These are phyloP conservation scores for Ridgeia piscesae DNA, from an alignment of 1,140 invertebrate species.

Conservation along the genomic window DNA sequence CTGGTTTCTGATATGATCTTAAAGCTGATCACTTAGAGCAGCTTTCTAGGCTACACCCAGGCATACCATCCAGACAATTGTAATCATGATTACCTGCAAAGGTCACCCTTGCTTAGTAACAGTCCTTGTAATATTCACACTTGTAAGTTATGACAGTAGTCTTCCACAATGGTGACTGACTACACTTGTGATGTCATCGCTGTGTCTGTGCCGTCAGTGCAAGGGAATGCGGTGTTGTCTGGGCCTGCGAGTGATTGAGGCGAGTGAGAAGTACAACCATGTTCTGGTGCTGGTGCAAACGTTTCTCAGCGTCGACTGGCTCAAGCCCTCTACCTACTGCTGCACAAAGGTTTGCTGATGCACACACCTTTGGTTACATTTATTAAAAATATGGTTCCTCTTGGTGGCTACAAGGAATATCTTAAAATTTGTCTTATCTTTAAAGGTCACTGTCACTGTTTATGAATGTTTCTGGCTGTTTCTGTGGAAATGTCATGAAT, in stretches of 20 bases:
- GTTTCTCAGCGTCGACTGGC: neutral
- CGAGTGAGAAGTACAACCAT: neutral
- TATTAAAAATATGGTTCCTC: neutral
- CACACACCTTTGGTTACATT: no score
- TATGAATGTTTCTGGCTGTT: neutral
- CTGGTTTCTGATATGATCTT: no score
- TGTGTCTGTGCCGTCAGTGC: neutral
- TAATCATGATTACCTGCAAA: no score
- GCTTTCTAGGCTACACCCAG: no score
- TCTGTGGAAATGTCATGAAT: neutral
- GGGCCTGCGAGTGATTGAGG: neutral
- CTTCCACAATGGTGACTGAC: no score
- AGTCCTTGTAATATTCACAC: no score
- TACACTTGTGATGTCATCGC: no score
- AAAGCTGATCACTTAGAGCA: no score
- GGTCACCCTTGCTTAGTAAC: no score
- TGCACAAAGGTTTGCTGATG: neutral
- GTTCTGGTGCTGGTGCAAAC: neutral
- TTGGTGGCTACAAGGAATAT: neutral
- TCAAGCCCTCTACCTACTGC: neutral
- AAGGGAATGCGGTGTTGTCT: neutral
- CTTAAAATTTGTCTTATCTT: neutral
- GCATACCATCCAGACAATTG: no score
- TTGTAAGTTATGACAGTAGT: no score
- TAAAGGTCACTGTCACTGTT: neutral